Base-by-base conservation (phyloP, 1,140 invertebrate genomes). In the Zeugodacus cucurbitae region DNA sequence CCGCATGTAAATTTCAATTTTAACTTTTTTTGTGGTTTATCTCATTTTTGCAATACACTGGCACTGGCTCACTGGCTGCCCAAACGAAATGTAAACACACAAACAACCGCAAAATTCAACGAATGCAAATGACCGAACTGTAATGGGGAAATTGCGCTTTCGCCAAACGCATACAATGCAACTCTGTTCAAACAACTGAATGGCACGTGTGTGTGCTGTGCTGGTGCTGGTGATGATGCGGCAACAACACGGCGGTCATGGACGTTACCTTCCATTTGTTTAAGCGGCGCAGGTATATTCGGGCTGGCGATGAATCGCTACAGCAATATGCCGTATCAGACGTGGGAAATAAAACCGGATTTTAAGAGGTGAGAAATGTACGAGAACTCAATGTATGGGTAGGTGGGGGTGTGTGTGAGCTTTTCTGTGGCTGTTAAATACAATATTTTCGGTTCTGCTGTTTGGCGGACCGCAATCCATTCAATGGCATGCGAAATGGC, bases 241-340 rank as follows among this genome's bases (percentile, higher is more conserved):
- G 20, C 22, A 26, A 48, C 7, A 26, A n/a, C 41, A 48, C 17
- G 74, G 41, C 41, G 74, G 74, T 44, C 74, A 82, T 82, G 74
- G 59, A 70, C 29, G 37, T 26, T 67, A 44, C 64, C 20, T 70
- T 64, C 34, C 26, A 44, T 41, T 86, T 67, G 41, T 85, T 70
- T 34, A 6, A 29, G 32, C 58, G n/a, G 32, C 58, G n/a, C 64
- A 92, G 92, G 92, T 90, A 95, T 96, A 20, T 96, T 97, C 88
- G 97, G 96, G 4, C 94, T 98, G 70, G 97, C 96, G 0, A 94
- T 95, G 2, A 95, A 96, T 89, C 95, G 96, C 67, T 97, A 96
- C 93, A 95, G 95, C 32, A 98, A 98, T 93, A 94, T 98, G 89
- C 97, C 97, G 0, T 98, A 96, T 91, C 97, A 98, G 93, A 96